Conservation (phyloP, 2,797 vertebrate genomes). For the Paratrypauchen microcephalus region DNA sequence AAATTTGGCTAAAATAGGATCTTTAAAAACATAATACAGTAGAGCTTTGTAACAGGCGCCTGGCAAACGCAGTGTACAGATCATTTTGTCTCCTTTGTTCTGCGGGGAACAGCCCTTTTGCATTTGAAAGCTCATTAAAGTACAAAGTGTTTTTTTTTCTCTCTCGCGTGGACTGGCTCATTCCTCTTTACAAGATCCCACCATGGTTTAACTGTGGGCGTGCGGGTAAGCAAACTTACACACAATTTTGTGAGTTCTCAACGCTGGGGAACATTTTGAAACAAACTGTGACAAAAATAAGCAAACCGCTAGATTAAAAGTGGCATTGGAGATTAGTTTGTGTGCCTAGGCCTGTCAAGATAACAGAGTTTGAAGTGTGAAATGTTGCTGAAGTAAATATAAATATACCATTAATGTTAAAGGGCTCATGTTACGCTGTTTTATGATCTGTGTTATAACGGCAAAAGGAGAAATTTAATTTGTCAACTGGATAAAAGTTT, state of each 20-base stretch:
- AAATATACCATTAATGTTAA: no score
- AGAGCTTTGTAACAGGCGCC: conserved; percentile 1
- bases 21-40: not conserved
- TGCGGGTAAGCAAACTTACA: conserved; percentile 10
- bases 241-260: conserved; percentile 1
- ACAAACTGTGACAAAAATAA: conserved; percentile 22
- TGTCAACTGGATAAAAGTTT: no score
- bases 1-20: no score
- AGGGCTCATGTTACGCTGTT: no score
- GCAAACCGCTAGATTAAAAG: conserved; percentile 14
- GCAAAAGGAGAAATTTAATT: no score
- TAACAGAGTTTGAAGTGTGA: no score
- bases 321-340: not conserved
- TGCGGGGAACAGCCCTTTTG: not conserved
- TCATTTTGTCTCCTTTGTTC: conserved; percentile 17
- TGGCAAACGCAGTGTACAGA: conserved; percentile 2
- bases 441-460: no score
- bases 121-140: no score
- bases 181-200: conserved; percentile 4
- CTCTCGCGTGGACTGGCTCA: not conserved
- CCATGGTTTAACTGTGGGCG: conserved; percentile 20
- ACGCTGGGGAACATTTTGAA: conserved; percentile 26
- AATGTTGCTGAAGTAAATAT: no score
- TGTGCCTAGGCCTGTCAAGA: no score
- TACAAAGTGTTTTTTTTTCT: not conserved